Conservation (phyloP, 2,113 vertebrate genomes). For the Tenebrosternarchus preto region DNA sequence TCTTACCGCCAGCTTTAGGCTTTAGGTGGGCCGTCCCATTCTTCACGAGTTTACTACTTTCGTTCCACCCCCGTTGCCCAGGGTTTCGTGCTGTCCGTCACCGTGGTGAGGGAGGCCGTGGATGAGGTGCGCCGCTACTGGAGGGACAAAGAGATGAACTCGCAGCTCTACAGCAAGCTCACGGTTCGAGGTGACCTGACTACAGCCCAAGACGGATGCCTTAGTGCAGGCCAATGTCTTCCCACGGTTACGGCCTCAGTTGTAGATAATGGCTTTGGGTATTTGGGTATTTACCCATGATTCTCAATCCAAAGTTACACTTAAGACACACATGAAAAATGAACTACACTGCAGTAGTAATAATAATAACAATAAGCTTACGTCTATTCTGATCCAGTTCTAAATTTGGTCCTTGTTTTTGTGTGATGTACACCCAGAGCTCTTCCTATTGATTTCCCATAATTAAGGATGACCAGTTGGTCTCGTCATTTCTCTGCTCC, state of each 20-base stretch:
- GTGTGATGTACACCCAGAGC: not conserved
- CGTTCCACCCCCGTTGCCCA: constrained; percentile 55
- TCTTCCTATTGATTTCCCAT: not conserved
- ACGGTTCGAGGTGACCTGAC: constrained; percentile 85
- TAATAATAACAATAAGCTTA: too few relatives aligned
- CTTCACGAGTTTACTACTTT: not conserved
- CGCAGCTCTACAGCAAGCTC: constrained; percentile 94
- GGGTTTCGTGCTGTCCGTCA: constrained; percentile 94
- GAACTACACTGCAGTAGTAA: too few relatives aligned
- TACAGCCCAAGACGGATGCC: constrained; percentile 46
- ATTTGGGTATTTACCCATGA: too few relatives aligned
- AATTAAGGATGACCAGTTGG: constrained; percentile 4
- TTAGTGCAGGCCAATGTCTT: not conserved
- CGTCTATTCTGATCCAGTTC: not conserved
- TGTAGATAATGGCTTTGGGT: too few relatives aligned
- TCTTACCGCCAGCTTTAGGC: too few relatives aligned
- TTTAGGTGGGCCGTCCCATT: not conserved
- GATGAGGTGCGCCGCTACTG: constrained; percentile 91
- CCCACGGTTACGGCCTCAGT: not conserved
- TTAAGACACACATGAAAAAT: too few relatives aligned
- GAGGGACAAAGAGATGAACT: constrained; percentile 98
- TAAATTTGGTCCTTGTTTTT: not conserved
- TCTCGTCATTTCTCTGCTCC: not conserved
- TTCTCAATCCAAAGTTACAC: too few relatives aligned
- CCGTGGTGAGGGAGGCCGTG: constrained; percentile 88